Evolutionary conservation across 2,113 vertebrate genomes (phyloP).

Genomic region (Corythoichthys intestinalis): DNA sequence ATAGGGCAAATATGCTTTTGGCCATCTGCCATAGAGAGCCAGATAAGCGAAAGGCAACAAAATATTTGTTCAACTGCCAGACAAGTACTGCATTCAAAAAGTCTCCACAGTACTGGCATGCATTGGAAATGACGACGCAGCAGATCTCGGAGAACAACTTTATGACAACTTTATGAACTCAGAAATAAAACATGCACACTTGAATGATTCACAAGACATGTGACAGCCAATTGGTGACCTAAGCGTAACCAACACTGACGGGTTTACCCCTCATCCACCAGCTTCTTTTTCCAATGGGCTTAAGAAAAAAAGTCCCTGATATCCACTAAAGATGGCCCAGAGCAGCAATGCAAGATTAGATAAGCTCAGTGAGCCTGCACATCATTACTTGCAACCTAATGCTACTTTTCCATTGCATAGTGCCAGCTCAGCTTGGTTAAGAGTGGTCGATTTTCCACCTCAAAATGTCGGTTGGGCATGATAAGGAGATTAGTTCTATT

Average conservation of each 20-base stretch:
- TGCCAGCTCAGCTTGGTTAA: not conserved
- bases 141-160: slow-evolving; percentile 13
- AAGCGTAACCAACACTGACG: not conserved
- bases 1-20: slow-evolving; percentile 26
- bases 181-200: slow-evolving; percentile 31
- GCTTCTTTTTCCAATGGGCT: not conserved
- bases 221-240: not conserved
- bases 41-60: slow-evolving; percentile 15
- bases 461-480: not conserved
- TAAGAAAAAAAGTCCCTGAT: not conserved
- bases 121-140: slow-evolving; percentile 21
- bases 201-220: slow-evolving; percentile 22
- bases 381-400: not conserved
- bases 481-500: not conserved
- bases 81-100: slow-evolving; percentile 16
- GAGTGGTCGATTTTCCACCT: not conserved
- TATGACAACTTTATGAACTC: slow-evolving; percentile 29
- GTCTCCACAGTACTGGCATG: slow-evolving; percentile 10
- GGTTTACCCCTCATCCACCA: not conserved
- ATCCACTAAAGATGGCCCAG: not conserved
- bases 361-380: not conserved
- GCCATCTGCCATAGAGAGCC: slow-evolving; percentile 7
- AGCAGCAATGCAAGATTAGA: not conserved
- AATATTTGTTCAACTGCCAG: slow-evolving; percentile 14
- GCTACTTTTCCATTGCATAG: not conserved